Conservation (phyloP, 2,797 vertebrate species). For the Anisognathus igniventris region DNA sequence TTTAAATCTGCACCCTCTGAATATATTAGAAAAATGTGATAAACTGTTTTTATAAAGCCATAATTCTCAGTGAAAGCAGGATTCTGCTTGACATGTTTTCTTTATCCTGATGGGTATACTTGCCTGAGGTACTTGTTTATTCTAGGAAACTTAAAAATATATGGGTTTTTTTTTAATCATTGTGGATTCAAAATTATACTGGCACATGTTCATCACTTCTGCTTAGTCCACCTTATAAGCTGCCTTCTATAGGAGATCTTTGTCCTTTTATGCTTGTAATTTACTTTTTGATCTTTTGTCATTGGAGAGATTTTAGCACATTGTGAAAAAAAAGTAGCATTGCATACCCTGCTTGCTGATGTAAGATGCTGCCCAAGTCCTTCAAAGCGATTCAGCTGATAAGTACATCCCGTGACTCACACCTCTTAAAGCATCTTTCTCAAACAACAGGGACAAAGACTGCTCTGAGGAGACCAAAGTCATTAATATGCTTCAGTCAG, state of each 20-base stretch:
- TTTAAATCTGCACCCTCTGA: background rate
- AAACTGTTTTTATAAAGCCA: background rate
- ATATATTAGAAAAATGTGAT: background rate
- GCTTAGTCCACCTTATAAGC: background rate
- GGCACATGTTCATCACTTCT: background rate
- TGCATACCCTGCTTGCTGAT: background rate
- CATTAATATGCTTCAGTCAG: fast-evolving
- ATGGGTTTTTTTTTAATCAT: background rate
- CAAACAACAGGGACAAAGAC: background rate
- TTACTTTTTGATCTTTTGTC: background rate
- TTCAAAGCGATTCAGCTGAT: background rate
- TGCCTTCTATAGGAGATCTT: background rate
- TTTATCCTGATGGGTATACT: background rate
- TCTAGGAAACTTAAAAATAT: background rate
- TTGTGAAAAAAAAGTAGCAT: background rate
- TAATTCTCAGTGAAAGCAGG: background rate
- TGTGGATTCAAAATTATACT: background rate
- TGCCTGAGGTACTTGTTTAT: background rate
- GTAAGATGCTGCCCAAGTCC: background rate
- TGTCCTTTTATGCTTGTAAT: background rate
- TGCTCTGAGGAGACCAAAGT: background rate
- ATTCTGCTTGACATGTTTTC: background rate
- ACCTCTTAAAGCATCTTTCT: background rate
- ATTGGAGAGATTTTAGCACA: background rate
- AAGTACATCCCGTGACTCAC: background rate